Conservation (phyloP, 1,140 invertebrate genomes). For the Neomicropteryx cornuta region DNA sequence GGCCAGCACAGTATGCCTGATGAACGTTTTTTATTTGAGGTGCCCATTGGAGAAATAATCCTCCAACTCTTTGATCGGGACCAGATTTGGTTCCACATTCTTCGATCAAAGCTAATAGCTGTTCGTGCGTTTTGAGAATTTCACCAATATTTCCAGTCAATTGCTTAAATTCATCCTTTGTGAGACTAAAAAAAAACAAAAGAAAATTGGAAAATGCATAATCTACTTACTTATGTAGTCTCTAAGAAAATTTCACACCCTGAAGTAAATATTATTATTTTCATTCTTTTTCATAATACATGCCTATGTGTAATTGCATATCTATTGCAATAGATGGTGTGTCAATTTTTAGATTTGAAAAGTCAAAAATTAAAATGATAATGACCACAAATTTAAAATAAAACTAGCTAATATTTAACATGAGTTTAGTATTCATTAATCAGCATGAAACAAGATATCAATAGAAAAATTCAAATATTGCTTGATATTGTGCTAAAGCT, state of each 20-base stretch:
- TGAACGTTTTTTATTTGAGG: constrained; percentile 79
- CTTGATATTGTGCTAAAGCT: too few species aligned
- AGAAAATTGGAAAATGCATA: constrained; percentile 7
- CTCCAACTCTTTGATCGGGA: constrained; percentile 78
- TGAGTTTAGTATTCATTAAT: too few species aligned
- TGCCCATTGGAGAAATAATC: constrained; percentile 80
- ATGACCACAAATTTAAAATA: too few species aligned
- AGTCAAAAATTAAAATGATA: too few species aligned
- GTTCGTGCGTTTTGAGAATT: constrained; percentile 71
- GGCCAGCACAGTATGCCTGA: constrained; percentile 78
- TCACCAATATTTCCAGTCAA: constrained; percentile 82
- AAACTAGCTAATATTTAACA: too few species aligned
- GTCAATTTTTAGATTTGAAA: too few species aligned
- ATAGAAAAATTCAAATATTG: too few species aligned
- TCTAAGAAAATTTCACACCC: too few species aligned
- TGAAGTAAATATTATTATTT: too few species aligned
- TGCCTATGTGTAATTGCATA: neutral
- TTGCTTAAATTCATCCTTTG: constrained; percentile 72
- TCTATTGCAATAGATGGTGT: neutral
- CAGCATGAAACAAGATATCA: too few species aligned
- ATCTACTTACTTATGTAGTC: too few species aligned
- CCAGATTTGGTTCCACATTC: constrained; percentile 55
- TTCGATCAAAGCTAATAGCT: constrained; percentile 66
- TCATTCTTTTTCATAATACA: neutral
- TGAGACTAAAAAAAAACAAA: constrained; percentile 52